Percentiles rank a stretch among this genome's conserved stretches.
phyloP scores from a whole-genome alignment of 2,888 invertebrate genomes.

The Stenotaenia linearis region DNA sequence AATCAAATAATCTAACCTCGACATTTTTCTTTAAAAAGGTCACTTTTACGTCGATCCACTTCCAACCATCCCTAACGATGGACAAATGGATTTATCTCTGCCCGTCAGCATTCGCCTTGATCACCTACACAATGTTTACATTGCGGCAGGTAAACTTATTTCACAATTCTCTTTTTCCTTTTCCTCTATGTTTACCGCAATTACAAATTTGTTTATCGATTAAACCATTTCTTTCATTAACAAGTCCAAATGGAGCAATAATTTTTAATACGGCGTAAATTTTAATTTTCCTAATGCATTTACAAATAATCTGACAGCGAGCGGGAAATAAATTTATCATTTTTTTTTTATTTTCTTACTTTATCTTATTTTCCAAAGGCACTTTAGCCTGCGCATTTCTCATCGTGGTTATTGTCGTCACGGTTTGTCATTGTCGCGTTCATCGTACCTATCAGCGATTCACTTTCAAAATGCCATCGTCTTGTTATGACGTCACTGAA shows the following conservation, averaged over 20 bases:
- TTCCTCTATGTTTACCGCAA: neutral
- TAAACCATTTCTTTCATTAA: slow-evolving; percentile 13
- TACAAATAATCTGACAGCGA: neutral
- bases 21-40: slow-evolving; percentile 50
- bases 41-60: slow-evolving; percentile 66
- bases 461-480: slow-evolving; percentile 36
- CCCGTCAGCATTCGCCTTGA: slow-evolving; percentile 52
- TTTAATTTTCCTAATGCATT: slow-evolving; percentile 13
- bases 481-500: slow-evolving; percentile 38
- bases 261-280: slow-evolving; percentile 2
- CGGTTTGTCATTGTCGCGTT: slow-evolving; percentile 71
- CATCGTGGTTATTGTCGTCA: slow-evolving; percentile 67
- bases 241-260: neutral
- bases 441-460: slow-evolving; percentile 60
- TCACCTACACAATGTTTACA: slow-evolving; percentile 68
- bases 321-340: neutral
- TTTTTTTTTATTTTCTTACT: neutral
- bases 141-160: slow-evolving; percentile 58
- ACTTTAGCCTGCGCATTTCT: slow-evolving; percentile 68
- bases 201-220: neutral
- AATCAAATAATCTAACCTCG: neutral
- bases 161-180: neutral
- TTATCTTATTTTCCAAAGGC: slow-evolving; percentile 26
- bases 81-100: slow-evolving; percentile 44
- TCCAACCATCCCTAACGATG: slow-evolving; percentile 40